Base-by-base conservation (phyloP, 2,888 invertebrate genomes). In the Itoplectis maculator region DNA sequence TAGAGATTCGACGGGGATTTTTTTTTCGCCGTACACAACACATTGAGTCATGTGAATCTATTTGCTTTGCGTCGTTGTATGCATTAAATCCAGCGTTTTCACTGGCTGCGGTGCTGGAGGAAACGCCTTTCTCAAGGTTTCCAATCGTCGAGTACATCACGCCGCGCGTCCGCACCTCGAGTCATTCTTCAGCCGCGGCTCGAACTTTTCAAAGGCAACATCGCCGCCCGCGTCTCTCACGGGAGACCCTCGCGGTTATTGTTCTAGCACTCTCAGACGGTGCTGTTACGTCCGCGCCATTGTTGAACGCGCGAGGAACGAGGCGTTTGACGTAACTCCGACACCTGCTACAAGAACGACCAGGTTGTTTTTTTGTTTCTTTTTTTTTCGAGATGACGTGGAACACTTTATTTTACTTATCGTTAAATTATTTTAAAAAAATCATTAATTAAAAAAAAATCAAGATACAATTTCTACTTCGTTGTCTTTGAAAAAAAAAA, bases 121-220 rank as follows among this genome's bases (percentile, higher is more conserved):
- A 68, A 73, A 76, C 78, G 76, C 82, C 74, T 86, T 81, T 85
- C 76, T 20, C 78, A 76, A 84, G 73, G 72, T 85, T 82, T 79
- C 66, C 72, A 83, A 81, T 82, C 79, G 74, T 40, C 56, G 56
- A 83, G 56, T 20, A 47, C 23, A 40, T 51, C 47, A 13, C 13
- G n/a, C n/a, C n/a, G n/a, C 20, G 11, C 29, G 40, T 63, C 47
- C 49, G 70, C 69, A 69, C 37, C 65, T 54, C 6, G 9, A 47
- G 42, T 70, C n/a, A 29, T 42, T 68, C 56, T 63, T 65, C 49
- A 40, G 11, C 40, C 37, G 29, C 68, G 2, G 42, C 59, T 40
- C n/a, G n/a, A 37, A 11, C n/a, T 69, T 51, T 51, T 76, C 45
- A 59, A 76, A 68, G 65, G 65, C 40, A 73, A 37, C 37, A 63